These are phyloP conservation scores for Thamnophis sirtalis DNA, from an alignment of 2,113 vertebrate species.

Conservation along the genomic window DNA sequence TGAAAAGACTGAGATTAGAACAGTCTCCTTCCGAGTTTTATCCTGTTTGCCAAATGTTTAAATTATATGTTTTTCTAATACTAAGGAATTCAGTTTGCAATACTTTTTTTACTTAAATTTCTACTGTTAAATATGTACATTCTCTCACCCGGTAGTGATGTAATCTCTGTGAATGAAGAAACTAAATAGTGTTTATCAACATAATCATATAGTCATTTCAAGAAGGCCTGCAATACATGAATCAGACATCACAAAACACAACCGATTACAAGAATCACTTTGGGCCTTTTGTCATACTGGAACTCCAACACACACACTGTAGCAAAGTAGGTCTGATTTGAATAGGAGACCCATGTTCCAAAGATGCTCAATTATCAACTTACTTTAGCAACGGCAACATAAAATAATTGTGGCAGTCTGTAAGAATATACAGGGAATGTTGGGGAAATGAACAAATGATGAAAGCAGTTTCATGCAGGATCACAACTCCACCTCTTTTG, in stretches of 20 bases:
- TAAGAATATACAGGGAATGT: background rate
- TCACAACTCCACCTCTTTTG: background rate
- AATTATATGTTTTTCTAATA: slow-evolving; percentile 53
- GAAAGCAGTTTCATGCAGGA: background rate
- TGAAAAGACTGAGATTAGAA: slow-evolving; percentile 48
- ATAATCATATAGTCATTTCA: slow-evolving; percentile 41
- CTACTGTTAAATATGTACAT: slow-evolving; percentile 51
- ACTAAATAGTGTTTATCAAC: slow-evolving; percentile 46
- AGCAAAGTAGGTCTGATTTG: background rate
- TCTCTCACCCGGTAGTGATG: slow-evolving; percentile 3
- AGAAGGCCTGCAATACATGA: slow-evolving; percentile 38
- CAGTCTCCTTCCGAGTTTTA: slow-evolving; percentile 30
- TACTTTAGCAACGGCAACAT: background rate
- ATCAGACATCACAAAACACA: slow-evolving; percentile 52
- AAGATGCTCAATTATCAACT: background rate
- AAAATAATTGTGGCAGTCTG: background rate
- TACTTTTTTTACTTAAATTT: slow-evolving; percentile 51
- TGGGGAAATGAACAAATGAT: background rate
- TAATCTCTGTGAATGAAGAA: slow-evolving; percentile 48
- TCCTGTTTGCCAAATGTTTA: slow-evolving; percentile 59
- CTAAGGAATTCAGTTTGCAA: slow-evolving; percentile 45
- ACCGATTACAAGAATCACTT: slow-evolving; percentile 19
- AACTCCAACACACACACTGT: background rate
- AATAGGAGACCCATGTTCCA: background rate
- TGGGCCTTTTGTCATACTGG: background rate